Evolutionary conservation across 2,888 invertebrate genomes (phyloP).

Genomic region (Drosophila diplacantha): DNA sequence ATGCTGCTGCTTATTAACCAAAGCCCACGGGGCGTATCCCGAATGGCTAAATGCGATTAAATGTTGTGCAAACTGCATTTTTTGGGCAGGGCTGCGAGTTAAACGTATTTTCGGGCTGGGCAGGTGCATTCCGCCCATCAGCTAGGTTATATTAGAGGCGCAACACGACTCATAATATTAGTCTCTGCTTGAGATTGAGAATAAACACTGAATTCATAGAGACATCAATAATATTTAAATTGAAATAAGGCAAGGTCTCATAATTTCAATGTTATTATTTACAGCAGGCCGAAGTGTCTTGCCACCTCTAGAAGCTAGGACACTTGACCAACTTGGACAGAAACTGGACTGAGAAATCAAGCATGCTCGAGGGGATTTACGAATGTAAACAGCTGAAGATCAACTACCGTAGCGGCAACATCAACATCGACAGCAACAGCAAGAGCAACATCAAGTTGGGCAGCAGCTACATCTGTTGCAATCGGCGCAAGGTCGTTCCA

Average conservation of each 20-base stretch:
- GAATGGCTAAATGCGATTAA: slow-evolving; percentile 67
- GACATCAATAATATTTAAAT: not conserved
- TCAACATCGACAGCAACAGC: not conserved
- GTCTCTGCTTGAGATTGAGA: not conserved
- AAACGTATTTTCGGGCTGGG: slow-evolving; percentile 10
- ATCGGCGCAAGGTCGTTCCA: slow-evolving; percentile 69
- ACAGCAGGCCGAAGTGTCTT: not conserved
- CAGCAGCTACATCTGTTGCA: slow-evolving; percentile 44
- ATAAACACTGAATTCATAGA: not conserved
- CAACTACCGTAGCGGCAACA: slow-evolving; percentile 22
- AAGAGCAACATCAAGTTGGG: slow-evolving; percentile 9
- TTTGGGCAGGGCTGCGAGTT: slow-evolving; percentile 9
- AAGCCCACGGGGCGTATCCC: slow-evolving; percentile 50
- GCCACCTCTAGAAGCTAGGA: slow-evolving; percentile 13
- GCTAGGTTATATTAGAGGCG: not conserved
- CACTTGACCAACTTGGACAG: slow-evolving; percentile 31
- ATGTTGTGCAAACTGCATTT: slow-evolving; percentile 67
- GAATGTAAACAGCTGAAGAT: slow-evolving; percentile 32
- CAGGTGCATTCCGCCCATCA: slow-evolving; percentile 19
- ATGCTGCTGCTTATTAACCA: slow-evolving; percentile 51
- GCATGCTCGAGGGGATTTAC: slow-evolving; percentile 19
- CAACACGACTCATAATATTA: not conserved
- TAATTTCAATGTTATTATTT: not conserved
- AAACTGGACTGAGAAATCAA: slow-evolving; percentile 12
- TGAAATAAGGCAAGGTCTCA: not conserved